These are phyloP conservation scores for Schizaphis graminum DNA, from an alignment of 2,888 invertebrate species.

Conservation along the genomic window DNA sequence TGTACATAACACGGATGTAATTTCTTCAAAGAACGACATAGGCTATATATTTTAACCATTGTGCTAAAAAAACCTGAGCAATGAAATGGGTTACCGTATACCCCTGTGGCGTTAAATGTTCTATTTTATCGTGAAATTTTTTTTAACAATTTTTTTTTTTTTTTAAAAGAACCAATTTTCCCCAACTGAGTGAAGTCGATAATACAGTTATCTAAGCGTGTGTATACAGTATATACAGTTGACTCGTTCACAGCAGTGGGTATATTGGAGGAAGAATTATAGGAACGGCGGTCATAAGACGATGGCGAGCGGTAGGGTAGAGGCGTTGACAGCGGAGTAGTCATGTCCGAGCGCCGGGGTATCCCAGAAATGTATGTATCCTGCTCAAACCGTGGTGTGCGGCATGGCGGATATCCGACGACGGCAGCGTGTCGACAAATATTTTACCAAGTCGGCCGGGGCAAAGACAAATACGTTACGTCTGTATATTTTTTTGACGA, in stretches of 20 bases:
- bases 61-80: neutral
- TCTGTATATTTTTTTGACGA: conserved; percentile 47
- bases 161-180: neutral
- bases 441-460: conserved; percentile 54
- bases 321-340: neutral
- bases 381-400: conserved; percentile 59
- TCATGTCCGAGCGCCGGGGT: conserved; percentile 14
- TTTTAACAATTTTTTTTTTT: no score
- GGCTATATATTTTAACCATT: neutral
- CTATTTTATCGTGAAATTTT: no score
- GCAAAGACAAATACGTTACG: conserved; percentile 52
- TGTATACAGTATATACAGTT: neutral
- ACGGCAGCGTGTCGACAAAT: conserved; percentile 60
- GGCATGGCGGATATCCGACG: conserved; percentile 56
- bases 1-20: neutral
- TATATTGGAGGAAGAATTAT: neutral
- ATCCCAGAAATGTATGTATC: conserved; percentile 43
- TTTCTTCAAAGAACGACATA: neutral
- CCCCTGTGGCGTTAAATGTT: no score
- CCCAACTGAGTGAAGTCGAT: neutral
- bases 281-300: neutral
- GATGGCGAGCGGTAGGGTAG: neutral
- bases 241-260: neutral
- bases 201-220: neutral
- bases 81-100: no score